phyloP scores from a whole-genome alignment of 2,888 invertebrate species.

The Drosophila anceps region DNA sequence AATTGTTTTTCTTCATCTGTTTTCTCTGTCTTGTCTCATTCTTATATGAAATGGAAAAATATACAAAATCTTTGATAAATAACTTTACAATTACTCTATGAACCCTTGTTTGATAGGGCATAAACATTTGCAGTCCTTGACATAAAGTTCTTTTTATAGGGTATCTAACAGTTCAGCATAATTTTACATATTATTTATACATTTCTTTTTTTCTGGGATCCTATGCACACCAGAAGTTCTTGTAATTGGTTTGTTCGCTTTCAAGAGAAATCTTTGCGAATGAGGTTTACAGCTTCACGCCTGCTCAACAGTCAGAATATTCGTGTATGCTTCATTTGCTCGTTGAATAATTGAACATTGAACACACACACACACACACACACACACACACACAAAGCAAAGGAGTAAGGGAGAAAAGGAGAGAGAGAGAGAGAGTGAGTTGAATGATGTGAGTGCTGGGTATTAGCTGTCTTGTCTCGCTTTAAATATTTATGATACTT shows the following conservation, averaged over 20 bases:
- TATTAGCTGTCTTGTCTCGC: conserved; percentile 66
- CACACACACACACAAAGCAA: background rate
- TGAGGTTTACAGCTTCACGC: conserved; percentile 74
- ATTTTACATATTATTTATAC: background rate
- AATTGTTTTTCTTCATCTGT: too few species aligned
- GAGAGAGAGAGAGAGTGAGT: background rate
- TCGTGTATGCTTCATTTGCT: conserved; percentile 62
- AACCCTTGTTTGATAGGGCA: too few species aligned
- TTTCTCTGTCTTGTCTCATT: too few species aligned
- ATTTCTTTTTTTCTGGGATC: background rate
- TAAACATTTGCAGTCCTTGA: too few species aligned
- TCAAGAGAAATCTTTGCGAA: conserved; percentile 53
- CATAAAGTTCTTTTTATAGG: background rate
- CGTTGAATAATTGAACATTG: conserved; percentile 69
- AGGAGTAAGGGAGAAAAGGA: background rate
- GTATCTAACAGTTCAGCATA: background rate
- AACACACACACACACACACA: conserved; percentile 11
- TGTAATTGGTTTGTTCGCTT: conserved; percentile 42
- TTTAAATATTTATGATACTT: conserved; percentile 67
- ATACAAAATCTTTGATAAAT: too few species aligned
- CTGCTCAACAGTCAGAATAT: conserved; percentile 51
- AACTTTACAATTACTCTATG: too few species aligned
- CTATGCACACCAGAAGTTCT: conserved; percentile 39
- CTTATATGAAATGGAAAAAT: too few species aligned
- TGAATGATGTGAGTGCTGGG: conserved; percentile 30